Base-by-base conservation (phyloP, 2,113 vertebrate genomes). In the Rhagologus leucostigma region DNA sequence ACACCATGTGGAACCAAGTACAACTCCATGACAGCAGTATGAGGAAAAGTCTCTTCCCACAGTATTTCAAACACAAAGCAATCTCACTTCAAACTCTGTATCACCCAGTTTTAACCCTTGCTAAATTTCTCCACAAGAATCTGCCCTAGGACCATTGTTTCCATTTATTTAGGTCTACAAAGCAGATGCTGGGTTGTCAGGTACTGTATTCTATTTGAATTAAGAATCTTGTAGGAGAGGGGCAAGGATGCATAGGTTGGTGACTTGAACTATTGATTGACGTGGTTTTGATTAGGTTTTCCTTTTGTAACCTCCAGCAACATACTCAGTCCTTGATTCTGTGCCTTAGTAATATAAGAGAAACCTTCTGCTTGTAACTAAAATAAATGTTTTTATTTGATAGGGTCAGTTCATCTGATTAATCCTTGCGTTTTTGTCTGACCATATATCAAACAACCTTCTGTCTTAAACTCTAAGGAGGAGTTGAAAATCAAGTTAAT, bases 331-430 rank as follows among this genome's bases (percentile, higher is more conserved):
- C 82, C 41, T 91, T 85, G 16, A 70, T 93, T 95, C 86, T 79
- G 33, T 95, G 70, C 29, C 29, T 92, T 14, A 57, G 10, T 56
- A 64, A 52, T 84, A 42, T 37, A 57, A 74, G 37, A 59, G 52
- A 62, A 87, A 62, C 22, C 6, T 90, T 90, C 55, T 50, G n/a
- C 94, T 95, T 93, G 16, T 65, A 89, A 63, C 6, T 68, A 49
- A 93, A 98, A 97, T 95, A 96, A 96, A 93, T 8, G 9, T 89
- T 59, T 52, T 64, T 55, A 13, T 46, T 77, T 33, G 4, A 44
- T 33, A 50, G 23, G 52, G 30, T 67, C n/a, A 46, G 30, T 49
- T 74, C 89, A 68, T 33, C 33, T 55, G 33, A 90, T 49, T 46
- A 87, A 47, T 84, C 46, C 35, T 75, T 79, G 9, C 26, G 16